phyloP scores from a whole-genome alignment of 2,888 invertebrate genomes.

The Metalampra italica region DNA sequence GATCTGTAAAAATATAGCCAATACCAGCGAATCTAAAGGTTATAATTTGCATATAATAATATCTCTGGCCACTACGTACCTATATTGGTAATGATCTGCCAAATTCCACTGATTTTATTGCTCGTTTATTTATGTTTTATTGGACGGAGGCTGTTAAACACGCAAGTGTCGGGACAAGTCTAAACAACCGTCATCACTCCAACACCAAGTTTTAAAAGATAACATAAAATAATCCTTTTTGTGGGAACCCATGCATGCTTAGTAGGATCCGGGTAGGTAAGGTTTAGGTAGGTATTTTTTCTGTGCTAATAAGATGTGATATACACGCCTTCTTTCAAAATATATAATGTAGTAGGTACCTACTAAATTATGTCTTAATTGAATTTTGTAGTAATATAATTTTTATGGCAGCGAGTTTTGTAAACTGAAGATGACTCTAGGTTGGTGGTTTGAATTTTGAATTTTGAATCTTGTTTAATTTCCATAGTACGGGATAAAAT shows the following conservation, averaged over 20 bases:
- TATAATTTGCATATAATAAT: too few relatives aligned
- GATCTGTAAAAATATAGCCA: too few relatives aligned
- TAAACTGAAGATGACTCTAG: too few relatives aligned
- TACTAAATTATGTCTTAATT: too few relatives aligned
- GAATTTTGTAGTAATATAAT: too few relatives aligned
- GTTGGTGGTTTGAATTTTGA: too few relatives aligned
- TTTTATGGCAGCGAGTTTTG: too few relatives aligned
- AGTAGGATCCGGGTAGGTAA: conserved; percentile 25
- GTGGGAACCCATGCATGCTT: conserved; percentile 23
- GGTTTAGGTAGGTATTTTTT: conserved; percentile 41
- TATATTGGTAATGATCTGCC: not conserved
- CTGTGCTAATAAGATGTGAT: conserved; percentile 53
- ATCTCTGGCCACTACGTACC: too few relatives aligned
- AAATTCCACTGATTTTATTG: conserved; percentile 30
- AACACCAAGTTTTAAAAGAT: conserved; percentile 33
- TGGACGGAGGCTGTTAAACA: conserved; percentile 27
- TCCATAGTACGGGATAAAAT: too few relatives aligned
- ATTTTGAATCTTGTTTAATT: too few relatives aligned
- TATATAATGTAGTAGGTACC: not conserved
- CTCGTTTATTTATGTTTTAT: conserved; percentile 23
- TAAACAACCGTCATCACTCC: conserved; percentile 73
- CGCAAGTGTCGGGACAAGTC: conserved; percentile 67
- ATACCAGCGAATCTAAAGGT: too few relatives aligned
- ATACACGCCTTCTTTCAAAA: conserved; percentile 18
- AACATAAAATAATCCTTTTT: conserved; percentile 26